These are phyloP conservation scores for Drosophila pruinosa DNA, from an alignment of 1,140 invertebrate species.

Conservation along the genomic window DNA sequence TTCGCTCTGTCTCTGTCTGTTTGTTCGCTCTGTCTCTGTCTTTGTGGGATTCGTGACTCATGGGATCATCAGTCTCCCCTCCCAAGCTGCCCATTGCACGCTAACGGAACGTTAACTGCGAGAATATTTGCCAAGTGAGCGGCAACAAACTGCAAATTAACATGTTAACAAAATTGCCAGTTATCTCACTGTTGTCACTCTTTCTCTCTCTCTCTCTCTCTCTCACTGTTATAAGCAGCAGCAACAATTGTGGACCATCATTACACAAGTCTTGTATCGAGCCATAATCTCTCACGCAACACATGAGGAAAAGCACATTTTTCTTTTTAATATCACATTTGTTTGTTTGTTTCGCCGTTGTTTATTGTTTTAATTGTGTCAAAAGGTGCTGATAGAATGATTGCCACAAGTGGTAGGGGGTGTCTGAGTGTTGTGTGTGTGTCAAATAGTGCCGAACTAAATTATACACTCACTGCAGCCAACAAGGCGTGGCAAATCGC, in stretches of 20 bases:
- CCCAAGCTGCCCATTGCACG: conserved; percentile 33
- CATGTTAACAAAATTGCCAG: conserved; percentile 73
- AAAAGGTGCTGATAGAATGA: conserved; percentile 42
- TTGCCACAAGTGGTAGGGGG: conserved; percentile 1
- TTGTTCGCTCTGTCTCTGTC: neutral
- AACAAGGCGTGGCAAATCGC: neutral
- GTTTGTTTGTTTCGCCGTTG: conserved; percentile 4
- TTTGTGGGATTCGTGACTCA: conserved; percentile 54
- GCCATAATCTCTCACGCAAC: conserved; percentile 44
- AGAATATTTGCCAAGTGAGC: conserved; percentile 50
- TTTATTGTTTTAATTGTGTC: conserved; percentile 64
- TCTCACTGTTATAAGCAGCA: conserved; percentile 18
- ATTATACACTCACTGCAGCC: neutral
- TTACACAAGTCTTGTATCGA: neutral
- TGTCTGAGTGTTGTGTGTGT: neutral
- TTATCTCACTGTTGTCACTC: conserved; percentile 34
- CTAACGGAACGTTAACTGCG: conserved; percentile 42
- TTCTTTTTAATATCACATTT: conserved; percentile 33
- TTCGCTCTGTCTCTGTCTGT: neutral
- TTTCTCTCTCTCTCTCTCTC: conserved; percentile 22
- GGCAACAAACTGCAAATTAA: conserved; percentile 59
- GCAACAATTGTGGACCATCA: conserved; percentile 13
- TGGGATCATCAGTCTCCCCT: too few species aligned
- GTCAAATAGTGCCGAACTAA: neutral
- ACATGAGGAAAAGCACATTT: conserved; percentile 11